Evolutionary conservation across 2,113 vertebrate genomes (phyloP), one percentile per base, ranked within the genome.

Genomic region (Engraulis encrasicolus): DNA sequence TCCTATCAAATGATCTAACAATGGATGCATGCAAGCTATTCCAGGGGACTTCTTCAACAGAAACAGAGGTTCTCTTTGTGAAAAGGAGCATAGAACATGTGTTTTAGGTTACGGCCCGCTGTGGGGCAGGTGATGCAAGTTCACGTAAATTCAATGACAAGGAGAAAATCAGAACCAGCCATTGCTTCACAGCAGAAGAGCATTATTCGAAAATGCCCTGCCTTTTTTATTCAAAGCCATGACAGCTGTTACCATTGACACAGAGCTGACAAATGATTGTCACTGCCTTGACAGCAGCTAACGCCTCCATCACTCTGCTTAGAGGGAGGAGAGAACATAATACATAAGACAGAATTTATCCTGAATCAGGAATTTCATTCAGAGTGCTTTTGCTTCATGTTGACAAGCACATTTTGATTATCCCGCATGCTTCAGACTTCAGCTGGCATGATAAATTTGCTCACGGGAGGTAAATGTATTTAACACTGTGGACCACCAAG

Each of bases 401-500:
- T 71, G 61, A 71, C 61, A 71, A 71, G 61, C 61, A 71, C 27
- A 71, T 71, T n/a, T 71, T 34, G 61, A 71, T 71, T 31, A 71
- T 27, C 31, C 61, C 34, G 61, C n/a, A n/a, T n/a, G n/a, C 61
- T 31, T 34, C 11, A 71, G 31, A 34, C 15, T 71, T 14, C 27
- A 12, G 27, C 27, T 34, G 61, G 17, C 31, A 71, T 14, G 27
- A 31, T 34, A 34, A 1, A 71, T 71, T 34, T 71, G 61, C 61
- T 71, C 12, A 15, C 23, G 23, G 23, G 27, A 66, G 31, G 31
- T 71, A 71, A 71, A 31, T 71, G 61, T 71, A 34, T 71, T 71
- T 71, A 71, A 71, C 31, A 15, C 2, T 14, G 17, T 27, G 14
- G 61, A 34, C 31, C n/a, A n/a, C n/a, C 23, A 34, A 15, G 11